Evolutionary conservation across 2,113 vertebrate genomes (phyloP).

Genomic region (Gymnogyps californianus): DNA sequence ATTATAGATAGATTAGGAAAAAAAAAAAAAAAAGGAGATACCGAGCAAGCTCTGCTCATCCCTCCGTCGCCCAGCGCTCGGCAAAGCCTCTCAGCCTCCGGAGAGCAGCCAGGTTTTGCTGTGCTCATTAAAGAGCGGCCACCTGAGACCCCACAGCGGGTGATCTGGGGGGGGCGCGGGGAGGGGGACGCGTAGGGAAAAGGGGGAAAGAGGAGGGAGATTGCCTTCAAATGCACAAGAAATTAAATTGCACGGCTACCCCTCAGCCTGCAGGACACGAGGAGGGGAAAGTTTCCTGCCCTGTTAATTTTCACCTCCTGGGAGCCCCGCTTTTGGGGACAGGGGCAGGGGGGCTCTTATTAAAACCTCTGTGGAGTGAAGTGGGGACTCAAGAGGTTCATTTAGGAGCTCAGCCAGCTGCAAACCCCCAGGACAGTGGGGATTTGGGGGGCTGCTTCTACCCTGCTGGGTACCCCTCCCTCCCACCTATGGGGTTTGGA

Average conservation of each 20-base stretch:
- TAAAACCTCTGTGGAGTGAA: background rate
- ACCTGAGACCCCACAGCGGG: background rate
- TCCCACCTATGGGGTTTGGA: background rate
- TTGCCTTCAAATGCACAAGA: rapidly evolving
- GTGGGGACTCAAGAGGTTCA: background rate
- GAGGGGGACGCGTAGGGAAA: rapidly evolving
- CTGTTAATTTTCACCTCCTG: background rate
- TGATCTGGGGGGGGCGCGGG: background rate
- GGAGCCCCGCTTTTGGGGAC: background rate
- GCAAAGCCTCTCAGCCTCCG: background rate
- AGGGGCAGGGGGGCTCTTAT: background rate
- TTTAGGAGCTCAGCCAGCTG: background rate
- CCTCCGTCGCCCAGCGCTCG: background rate
- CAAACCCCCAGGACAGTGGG: rapidly evolving
- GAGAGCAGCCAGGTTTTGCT: background rate
- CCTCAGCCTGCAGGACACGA: rapidly evolving
- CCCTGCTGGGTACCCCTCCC: background rate
- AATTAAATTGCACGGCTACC: rapidly evolving
- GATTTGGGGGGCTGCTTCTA: background rate
- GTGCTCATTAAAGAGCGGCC: background rate
- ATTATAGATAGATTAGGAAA: background rate
- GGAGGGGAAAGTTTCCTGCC: background rate
- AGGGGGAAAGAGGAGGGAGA: background rate
- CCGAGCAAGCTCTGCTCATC: background rate
- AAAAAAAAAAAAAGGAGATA: too few species aligned